Percentiles rank a stretch among this genome's conserved stretches.
Evolutionary conservation across 2,113 vertebrate genomes (phyloP).

Genomic region (Zosterops pallidus): DNA sequence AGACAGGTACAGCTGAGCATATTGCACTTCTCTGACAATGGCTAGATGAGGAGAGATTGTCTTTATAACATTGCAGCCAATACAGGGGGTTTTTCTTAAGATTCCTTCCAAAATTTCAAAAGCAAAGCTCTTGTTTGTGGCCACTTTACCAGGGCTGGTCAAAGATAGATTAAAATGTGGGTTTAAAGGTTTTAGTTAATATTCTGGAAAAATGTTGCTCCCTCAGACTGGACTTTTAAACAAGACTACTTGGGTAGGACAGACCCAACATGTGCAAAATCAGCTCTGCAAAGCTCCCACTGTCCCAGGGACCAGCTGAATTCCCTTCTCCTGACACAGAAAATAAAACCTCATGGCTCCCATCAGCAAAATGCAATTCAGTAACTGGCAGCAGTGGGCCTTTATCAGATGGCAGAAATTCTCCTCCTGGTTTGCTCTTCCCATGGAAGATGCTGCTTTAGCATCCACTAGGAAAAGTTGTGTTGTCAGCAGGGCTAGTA

Average conservation of each 20-base stretch:
- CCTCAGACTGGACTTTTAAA: neutral
- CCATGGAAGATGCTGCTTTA: neutral
- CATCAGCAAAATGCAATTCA: neutral
- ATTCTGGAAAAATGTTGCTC: neutral
- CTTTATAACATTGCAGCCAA: neutral
- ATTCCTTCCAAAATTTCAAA: neutral
- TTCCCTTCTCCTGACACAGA: neutral
- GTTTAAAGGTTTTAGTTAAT: neutral
- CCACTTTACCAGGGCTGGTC: neutral
- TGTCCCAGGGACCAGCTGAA: neutral
- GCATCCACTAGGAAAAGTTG: neutral
- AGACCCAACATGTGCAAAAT: neutral
- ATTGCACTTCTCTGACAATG: neutral
- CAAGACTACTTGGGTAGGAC: neutral
- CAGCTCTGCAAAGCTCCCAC: neutral
- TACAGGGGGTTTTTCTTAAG: neutral
- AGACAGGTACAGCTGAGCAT: neutral
- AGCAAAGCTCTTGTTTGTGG: neutral
- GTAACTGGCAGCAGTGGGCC: neutral
- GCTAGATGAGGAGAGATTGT: neutral
- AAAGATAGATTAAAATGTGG: accelerated
- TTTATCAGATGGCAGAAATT: neutral
- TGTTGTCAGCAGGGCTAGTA: neutral
- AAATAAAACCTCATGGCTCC: neutral
- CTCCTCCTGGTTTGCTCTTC: neutral